phyloP scores from a whole-genome alignment of 1,140 invertebrate genomes.

The Drosophila pseudoobscura region DNA sequence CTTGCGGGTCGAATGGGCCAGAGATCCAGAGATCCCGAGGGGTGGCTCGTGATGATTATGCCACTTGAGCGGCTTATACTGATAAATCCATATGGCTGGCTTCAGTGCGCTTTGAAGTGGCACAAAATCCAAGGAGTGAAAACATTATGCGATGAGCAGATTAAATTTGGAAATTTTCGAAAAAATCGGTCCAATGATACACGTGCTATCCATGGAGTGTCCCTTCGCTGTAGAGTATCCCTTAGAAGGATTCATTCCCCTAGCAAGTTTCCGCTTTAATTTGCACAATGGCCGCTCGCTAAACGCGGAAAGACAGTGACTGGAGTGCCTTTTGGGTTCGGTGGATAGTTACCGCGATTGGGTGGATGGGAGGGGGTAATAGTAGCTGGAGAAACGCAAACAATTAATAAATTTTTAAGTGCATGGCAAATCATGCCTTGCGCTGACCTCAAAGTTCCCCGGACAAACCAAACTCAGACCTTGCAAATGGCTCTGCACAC shows the following conservation, averaged over 20 bases:
- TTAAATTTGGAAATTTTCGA: conserved; percentile 44
- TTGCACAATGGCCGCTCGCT: conserved; percentile 61
- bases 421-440: conserved; percentile 63
- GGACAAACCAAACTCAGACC: conserved; percentile 49
- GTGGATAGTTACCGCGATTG: neutral
- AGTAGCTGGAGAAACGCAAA: conserved; percentile 56
- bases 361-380: neutral
- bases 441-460: conserved; percentile 53
- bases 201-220: conserved; percentile 11
- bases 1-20: conserved; percentile 20
- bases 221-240: neutral
- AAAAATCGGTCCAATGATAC: conserved; percentile 10
- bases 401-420: conserved; percentile 81
- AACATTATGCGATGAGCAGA: conserved; percentile 59
- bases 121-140: conserved; percentile 38
- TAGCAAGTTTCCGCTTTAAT: conserved; percentile 27
- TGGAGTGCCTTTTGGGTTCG: too few relatives aligned
- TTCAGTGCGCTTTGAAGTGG: conserved; percentile 65
- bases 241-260: neutral
- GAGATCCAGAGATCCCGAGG: conserved; percentile 1
- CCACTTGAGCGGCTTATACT: conserved; percentile 72
- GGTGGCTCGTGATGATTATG: conserved; percentile 50
- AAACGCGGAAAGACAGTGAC: conserved; percentile 17
- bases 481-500: conserved; percentile 71
- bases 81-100: conserved; percentile 64